These are phyloP conservation scores for Rhabdomys pumilio DNA, from an alignment of 2,797 vertebrate species.

Conservation along the genomic window DNA sequence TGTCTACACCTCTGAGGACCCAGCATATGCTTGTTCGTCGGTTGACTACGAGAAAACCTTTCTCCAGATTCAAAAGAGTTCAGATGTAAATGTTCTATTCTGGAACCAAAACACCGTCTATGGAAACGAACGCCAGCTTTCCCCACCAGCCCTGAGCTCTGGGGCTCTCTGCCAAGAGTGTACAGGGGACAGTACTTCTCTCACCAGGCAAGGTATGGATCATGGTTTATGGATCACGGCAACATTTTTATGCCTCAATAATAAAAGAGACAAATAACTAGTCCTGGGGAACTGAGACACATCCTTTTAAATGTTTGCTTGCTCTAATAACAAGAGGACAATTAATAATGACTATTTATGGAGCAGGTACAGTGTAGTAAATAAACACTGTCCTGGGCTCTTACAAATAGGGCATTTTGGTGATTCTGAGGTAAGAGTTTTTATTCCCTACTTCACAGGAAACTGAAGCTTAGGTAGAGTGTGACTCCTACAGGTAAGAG, in stretches of 20 bases:
- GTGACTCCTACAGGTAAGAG: background rate
- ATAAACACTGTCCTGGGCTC: slow-evolving; percentile 45
- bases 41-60: background rate
- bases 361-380: slow-evolving; percentile 34
- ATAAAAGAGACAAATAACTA: slow-evolving; percentile 57
- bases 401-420: slow-evolving; percentile 51
- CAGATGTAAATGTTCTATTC: slow-evolving; percentile 38
- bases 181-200: slow-evolving; percentile 8
- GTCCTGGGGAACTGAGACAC: slow-evolving; percentile 5
- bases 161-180: slow-evolving; percentile 5
- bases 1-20: background rate
- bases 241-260: slow-evolving; percentile 55
- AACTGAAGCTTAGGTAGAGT: slow-evolving; percentile 31
- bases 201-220: slow-evolving; percentile 50
- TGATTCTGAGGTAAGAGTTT: background rate
- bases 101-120: slow-evolving; percentile 52
- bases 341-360: slow-evolving; percentile 46
- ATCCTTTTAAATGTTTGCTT: slow-evolving; percentile 58
- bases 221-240: slow-evolving; percentile 13
- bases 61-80: background rate
- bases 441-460: slow-evolving; percentile 32
- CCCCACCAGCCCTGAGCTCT: background rate
- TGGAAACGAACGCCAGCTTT: background rate
- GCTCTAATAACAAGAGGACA: slow-evolving; percentile 53
- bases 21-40: background rate